Evolutionary conservation across 2,797 vertebrate species (phyloP).

Genomic region (Labeo calbasu): DNA sequence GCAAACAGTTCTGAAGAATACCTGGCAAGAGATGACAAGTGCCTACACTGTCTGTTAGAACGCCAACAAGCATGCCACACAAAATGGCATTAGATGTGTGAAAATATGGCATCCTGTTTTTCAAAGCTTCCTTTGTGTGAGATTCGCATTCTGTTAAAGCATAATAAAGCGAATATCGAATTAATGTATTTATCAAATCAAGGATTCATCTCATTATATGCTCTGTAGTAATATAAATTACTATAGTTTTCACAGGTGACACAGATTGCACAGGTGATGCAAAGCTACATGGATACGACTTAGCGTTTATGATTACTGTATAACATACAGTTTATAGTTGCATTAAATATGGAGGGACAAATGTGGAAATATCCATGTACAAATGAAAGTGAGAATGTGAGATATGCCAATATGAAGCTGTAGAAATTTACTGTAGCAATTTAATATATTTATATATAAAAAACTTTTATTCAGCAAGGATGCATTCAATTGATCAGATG

Average conservation of each 20-base stretch:
- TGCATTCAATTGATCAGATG: neutral
- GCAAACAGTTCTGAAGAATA: conserved; percentile 33
- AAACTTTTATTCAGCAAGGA: neutral
- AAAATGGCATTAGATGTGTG: conserved; percentile 39
- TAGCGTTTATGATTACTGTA: no score
- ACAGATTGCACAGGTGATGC: neutral
- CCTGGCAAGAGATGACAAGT: conserved; percentile 32
- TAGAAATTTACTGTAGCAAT: neutral
- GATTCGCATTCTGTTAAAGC: conserved; percentile 21
- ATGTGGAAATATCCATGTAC: neutral
- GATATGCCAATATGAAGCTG: neutral
- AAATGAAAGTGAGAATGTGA: neutral
- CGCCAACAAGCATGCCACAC: conserved; percentile 24
- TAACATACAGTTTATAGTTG: neutral
- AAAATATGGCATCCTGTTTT: conserved; percentile 24
- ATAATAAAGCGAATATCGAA: conserved; percentile 9
- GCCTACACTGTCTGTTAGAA: conserved; percentile 27
- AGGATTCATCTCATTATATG: neutral
- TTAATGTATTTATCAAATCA: neutral
- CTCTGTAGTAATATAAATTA: neutral
- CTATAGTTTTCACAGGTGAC: neutral
- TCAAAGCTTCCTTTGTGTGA: conserved; percentile 26
- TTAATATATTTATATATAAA: neutral
- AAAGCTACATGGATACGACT: neutral
- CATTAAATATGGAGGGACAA: neutral